A percentile compares a stretch with the other conserved stretches of the same genome.
These are phyloP conservation scores for Cerceris ruficornis DNA, from an alignment of 2,888 invertebrate species.

Conservation along the genomic window DNA sequence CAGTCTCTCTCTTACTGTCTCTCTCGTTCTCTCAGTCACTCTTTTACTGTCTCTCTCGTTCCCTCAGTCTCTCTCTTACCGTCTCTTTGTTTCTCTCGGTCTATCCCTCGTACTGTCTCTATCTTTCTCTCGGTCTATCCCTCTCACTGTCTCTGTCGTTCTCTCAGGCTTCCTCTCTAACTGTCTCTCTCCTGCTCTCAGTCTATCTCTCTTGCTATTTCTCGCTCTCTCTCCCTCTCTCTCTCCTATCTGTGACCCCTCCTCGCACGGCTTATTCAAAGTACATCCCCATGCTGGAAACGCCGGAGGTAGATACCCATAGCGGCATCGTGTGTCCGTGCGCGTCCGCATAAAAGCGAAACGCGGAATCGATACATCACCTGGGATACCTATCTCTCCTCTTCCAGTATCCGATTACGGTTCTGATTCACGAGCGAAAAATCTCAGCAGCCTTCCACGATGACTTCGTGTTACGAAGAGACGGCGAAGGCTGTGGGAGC, in stretches of 20 bases:
- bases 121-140: too few relatives aligned
- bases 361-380: constrained; percentile 60
- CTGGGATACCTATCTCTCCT: constrained; percentile 27
- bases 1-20: too few relatives aligned
- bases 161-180: too few relatives aligned
- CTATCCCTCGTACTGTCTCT: too few relatives aligned
- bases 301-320: constrained; percentile 22
- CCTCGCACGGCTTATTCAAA: constrained; percentile 24
- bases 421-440: constrained; percentile 43
- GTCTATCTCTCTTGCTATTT: too few relatives aligned
- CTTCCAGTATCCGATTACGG: constrained; percentile 50
- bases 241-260: constrained; percentile 51
- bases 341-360: constrained; percentile 42
- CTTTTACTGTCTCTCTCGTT: too few relatives aligned
- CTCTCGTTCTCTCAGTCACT: too few relatives aligned
- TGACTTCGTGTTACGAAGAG: constrained; percentile 13
- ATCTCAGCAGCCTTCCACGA: constrained; percentile 29
- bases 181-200: too few relatives aligned
- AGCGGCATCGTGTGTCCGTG: constrained; percentile 21
- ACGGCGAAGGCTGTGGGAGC: constrained; percentile 8
- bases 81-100: too few relatives aligned
- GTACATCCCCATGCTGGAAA: constrained; percentile 56
- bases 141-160: too few relatives aligned
- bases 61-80: too few relatives aligned
- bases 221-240: too few relatives aligned